Percentiles rank a stretch among this genome's conserved stretches.
Evolutionary conservation across 2,797 vertebrate genomes (phyloP).

Genomic region (Takifugu rubripes): DNA sequence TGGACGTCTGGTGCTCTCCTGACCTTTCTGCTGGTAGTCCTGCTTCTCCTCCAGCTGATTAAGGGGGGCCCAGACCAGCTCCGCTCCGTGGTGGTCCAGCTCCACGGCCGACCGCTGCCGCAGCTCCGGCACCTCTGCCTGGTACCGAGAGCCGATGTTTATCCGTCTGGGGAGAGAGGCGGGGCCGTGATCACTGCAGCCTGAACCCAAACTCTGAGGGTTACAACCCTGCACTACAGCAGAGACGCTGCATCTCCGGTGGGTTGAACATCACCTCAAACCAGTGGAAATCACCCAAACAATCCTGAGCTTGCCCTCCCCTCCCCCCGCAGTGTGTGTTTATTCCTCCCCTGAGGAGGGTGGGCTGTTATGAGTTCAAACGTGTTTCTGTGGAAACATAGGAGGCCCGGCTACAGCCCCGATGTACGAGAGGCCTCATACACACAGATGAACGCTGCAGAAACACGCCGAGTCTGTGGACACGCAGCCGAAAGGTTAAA

Average conservation of each 20-base stretch:
- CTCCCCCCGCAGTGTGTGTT: constrained; percentile 6
- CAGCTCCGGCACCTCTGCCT: constrained; percentile 91
- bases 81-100: constrained; percentile 83
- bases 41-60: constrained; percentile 74
- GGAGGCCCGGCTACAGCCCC: too few relatives aligned
- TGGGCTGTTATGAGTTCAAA: constrained; percentile 32
- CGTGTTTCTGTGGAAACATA: constrained; percentile 23
- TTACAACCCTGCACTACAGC: background rate
- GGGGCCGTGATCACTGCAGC: constrained; percentile 4
- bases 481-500: background rate
- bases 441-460: too few relatives aligned
- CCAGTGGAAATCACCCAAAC: constrained; percentile 9
- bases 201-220: background rate
- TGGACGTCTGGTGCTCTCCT: constrained; percentile 2
- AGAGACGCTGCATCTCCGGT: too few relatives aligned
- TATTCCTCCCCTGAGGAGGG: constrained; percentile 35
- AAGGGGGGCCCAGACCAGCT: constrained; percentile 87
- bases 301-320: constrained; percentile 18
- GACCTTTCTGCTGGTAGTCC: constrained; percentile 81
- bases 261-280: constrained; percentile 12
- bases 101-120: constrained; percentile 79
- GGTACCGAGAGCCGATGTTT: constrained; percentile 94
- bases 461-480: background rate
- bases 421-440: too few relatives aligned
- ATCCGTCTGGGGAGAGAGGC: constrained; percentile 79